Base-by-base conservation (phyloP, 2,888 invertebrate species). In the Megamerina dolium region DNA sequence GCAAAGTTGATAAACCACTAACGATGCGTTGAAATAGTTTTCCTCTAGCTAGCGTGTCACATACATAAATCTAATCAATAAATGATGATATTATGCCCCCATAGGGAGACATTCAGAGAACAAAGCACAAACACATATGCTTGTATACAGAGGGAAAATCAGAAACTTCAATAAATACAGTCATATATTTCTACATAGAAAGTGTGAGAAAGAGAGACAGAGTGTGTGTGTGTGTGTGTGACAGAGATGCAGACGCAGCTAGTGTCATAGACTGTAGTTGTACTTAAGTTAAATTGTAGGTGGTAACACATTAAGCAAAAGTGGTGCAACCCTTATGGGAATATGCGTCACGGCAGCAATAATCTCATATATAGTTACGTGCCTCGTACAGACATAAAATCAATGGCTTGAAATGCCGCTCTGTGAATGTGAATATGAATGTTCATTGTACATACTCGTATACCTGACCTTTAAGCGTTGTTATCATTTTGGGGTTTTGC, bases 31-130 rank as follows among this genome's bases (percentile, higher is more conserved):
- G 41, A 51, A 45, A 59, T 61, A 63, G 60, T 63, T 60, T 54
- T 52, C n/a, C n/a, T n/a, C n/a, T n/a, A n/a, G n/a, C n/a, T n/a
- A n/a, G 60, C 59, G 54, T 63, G 61, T 61, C 60, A 61, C 61
- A 63, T 64, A 64, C n/a, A n/a, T n/a, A n/a, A 66, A 66, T 66
- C 59, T 61, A 61, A 64, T 66, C 64, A 64, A 63, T 66, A 63
- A 60, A 63, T 63, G 60, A 62, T 61, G 57, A 61, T 63, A 60
- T 61, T 63, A 66, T 62, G 59, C 66, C 53, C 59, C 64, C 63
- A 52, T 55, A 61, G 64, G 65, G 66, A 64, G 59, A 61, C 63
- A 61, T 61, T 61, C 39, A 54, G 50, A 50, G 53, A 51, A 51
- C 57, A 51, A 41, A 34, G 41, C 42, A 49, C 33, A 41, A 17